These are phyloP conservation scores for Boleophthalmus pectinirostris DNA, from an alignment of 2,113 vertebrate species.

Conservation along the genomic window DNA sequence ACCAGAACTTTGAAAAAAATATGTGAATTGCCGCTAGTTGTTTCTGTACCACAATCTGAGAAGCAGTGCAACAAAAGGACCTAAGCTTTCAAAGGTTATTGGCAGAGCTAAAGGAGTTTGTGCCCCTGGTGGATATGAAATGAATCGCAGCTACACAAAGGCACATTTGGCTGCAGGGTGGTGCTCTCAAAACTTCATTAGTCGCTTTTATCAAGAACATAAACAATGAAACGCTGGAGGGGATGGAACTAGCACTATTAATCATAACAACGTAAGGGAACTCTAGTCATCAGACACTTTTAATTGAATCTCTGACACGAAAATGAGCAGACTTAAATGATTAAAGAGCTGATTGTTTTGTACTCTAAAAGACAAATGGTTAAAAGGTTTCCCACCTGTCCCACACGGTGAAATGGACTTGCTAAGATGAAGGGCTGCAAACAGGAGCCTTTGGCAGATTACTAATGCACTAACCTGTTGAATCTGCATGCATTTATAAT, in stretches of 20 bases:
- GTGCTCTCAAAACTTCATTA: conserved; percentile 20
- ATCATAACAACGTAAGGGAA: background rate
- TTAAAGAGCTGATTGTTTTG: conserved; percentile 4
- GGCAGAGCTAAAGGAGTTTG: conserved; percentile 41
- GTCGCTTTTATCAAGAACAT: conserved; percentile 3
- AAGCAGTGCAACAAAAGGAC: background rate
- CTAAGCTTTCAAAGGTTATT: background rate
- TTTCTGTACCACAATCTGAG: conserved; percentile 3
- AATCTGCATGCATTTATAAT: background rate
- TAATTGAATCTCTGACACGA: conserved; percentile 8
- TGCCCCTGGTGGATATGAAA: conserved; percentile 44
- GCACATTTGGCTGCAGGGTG: conserved; percentile 29
- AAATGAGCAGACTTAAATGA: conserved; percentile 6
- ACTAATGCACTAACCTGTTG: background rate
- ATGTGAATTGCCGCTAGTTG: background rate
- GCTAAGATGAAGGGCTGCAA: background rate
- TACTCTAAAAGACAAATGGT: background rate
- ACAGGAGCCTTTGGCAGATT: background rate
- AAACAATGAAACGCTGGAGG: conserved; percentile 16
- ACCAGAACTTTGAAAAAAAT: background rate
- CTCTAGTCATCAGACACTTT: background rate
- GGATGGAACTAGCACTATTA: conserved; percentile 5
- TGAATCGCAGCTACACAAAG: conserved; percentile 40
- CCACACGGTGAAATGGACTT: background rate
- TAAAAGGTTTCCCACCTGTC: background rate